These are phyloP conservation scores for Pollenia griseotomentosa DNA, from an alignment of 2,888 invertebrate species.

Conservation along the genomic window DNA sequence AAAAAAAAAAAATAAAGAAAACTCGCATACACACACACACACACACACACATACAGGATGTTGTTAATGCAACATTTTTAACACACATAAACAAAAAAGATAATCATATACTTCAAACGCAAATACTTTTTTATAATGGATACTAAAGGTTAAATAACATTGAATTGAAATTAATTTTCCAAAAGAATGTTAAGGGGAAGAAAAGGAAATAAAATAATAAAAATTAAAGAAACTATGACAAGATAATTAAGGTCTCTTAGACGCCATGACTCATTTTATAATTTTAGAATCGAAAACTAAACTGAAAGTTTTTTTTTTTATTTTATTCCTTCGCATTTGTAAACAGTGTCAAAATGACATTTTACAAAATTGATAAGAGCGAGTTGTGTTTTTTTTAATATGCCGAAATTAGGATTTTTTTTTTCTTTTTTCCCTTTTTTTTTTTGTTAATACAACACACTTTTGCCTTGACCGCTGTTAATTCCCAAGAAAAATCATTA, in stretches of 20 bases:
- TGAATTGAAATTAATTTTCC: slow-evolving; percentile 64
- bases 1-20: not conserved
- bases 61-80: slow-evolving; percentile 68
- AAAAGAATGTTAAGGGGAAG: slow-evolving; percentile 38
- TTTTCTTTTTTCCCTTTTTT: not conserved
- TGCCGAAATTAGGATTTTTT: slow-evolving; percentile 48
- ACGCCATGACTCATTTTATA: slow-evolving; percentile 55
- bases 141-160: slow-evolving; percentile 34
- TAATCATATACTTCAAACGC: slow-evolving; percentile 64
- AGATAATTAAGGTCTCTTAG: slow-evolving; percentile 69
- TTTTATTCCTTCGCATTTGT: slow-evolving; percentile 6
- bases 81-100: slow-evolving; percentile 43
- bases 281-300: slow-evolving; percentile 4
- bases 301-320: not conserved
- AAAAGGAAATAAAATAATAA: slow-evolving; percentile 68
- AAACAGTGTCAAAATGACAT: slow-evolving; percentile 60
- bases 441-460: slow-evolving; percentile 62
- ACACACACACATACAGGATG: slow-evolving; percentile 60
- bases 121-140: slow-evolving; percentile 5
- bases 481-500: slow-evolving; percentile 67
- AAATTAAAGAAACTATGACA: slow-evolving; percentile 61
- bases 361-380: slow-evolving; percentile 43
- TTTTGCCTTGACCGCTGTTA: slow-evolving; percentile 71
- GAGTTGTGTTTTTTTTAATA: slow-evolving; percentile 18
- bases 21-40: no score